Evolutionary conservation across 2,888 invertebrate species (phyloP), one percentile per base, ranked within the genome.

Genomic region (Orgyia antiqua): DNA sequence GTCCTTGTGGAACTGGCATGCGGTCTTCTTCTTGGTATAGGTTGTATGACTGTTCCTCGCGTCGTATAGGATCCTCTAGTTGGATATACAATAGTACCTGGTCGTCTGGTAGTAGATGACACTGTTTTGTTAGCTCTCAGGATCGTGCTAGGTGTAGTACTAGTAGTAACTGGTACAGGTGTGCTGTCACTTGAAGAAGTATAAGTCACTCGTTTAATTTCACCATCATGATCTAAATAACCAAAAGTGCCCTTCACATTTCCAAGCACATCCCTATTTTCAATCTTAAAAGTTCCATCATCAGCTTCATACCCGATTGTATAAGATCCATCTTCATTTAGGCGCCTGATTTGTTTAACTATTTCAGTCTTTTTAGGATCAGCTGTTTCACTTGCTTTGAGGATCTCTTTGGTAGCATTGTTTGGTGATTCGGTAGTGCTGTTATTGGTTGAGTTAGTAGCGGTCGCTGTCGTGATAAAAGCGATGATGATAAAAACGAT

Each of bases 301-400:
- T 93, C 94, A 2, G 94, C 93, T 77, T 94, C 94, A 60, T 93
- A 94, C 1, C 94, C 94, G 42, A 93, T 93, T 0, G 94, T 94
- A 60, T 94, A 94, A 0, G 94, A 93, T 13, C 94, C 94, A 63
- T 94, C 94, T 29, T 93, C 92, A 65, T 94, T 94, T 2, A 94
- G 87, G 61, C 92, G 89, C 43, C 93, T 90, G 50, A 95, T 93
- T 71, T 94, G 93, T 65, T 94, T 94, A 13, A 94, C 89, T 53
- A 94, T 94, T 63, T 93, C 93, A 10, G 93, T 89, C 71, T 92
- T 92, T 23, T 88, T 83, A 28, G 91, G 89, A 47, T 91, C 91
- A 43, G 89, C 90, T 3, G 90, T 90, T 73, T 92, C 92, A 19
- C 89, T 88, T 15, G 87, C 86, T 49, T 84, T 84, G 17, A 89